A percentile compares a stretch with the other conserved stretches of the same genome.
Evolutionary conservation across 2,888 invertebrate genomes (phyloP).

Genomic region (Germaria angustata): DNA sequence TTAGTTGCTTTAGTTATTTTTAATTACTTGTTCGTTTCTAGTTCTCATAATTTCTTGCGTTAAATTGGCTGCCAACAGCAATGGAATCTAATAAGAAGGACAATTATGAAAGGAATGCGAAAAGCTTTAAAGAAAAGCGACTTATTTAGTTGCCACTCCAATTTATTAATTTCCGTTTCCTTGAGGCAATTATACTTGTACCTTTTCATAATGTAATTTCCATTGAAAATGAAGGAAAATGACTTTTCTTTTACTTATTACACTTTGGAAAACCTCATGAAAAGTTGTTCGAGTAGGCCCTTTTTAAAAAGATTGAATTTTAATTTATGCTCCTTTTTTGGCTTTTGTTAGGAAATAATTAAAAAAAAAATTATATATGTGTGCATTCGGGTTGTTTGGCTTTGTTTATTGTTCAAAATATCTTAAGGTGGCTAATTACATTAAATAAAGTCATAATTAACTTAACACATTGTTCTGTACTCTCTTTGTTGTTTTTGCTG

Average conservation of each 20-base stretch:
- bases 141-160: slow-evolving; percentile 21
- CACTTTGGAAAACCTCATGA: background rate
- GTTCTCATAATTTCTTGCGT: background rate
- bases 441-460: slow-evolving; percentile 62
- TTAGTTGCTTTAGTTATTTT: slow-evolving; percentile 33
- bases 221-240: background rate
- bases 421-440: slow-evolving; percentile 63
- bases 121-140: background rate
- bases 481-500: slow-evolving; percentile 5
- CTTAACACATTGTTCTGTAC: slow-evolving; percentile 59
- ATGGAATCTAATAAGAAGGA: background rate
- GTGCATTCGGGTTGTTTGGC: slow-evolving; percentile 54
- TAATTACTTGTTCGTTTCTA: slow-evolving; percentile 11
- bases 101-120: slow-evolving; percentile 2
- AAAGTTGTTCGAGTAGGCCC: background rate
- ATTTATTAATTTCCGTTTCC: slow-evolving; percentile 38
- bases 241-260: background rate
- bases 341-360: background rate
- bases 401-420: slow-evolving; percentile 55
- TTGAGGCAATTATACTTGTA: slow-evolving; percentile 38
- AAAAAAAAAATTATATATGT: slow-evolving; percentile 13
- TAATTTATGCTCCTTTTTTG: slow-evolving; percentile 28
- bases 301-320: slow-evolving; percentile 42
- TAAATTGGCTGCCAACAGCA: slow-evolving; percentile 10
- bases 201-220: slow-evolving; percentile 27